Percentiles rank a stretch among this genome's conserved stretches.
Conservation (phyloP, 35 echinoderm and acorn worm genomes). For the Apostichopus parvimensis region DNA sequence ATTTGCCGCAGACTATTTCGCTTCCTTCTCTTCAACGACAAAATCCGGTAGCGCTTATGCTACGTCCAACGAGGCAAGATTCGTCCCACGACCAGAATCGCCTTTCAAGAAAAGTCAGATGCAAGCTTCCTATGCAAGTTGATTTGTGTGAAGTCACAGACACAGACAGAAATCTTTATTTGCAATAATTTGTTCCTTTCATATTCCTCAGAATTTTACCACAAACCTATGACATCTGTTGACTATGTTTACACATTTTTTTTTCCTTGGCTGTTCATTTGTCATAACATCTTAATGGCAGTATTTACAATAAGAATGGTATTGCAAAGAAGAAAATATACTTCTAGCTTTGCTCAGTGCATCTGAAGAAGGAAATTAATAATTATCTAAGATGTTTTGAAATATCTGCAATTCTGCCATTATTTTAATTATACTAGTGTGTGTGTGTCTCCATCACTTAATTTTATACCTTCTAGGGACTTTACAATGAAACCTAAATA, state of each 20-base stretch:
- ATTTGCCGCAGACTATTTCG: slow-evolving; percentile 96
- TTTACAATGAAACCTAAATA: no score
- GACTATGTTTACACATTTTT: background rate
- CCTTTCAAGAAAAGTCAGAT: slow-evolving; percentile 76
- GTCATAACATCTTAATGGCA: no score
- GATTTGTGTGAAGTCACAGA: background rate
- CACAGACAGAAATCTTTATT: background rate
- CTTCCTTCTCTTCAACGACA: slow-evolving; percentile 87
- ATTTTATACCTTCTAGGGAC: no score
- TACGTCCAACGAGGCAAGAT: slow-evolving; percentile 84
- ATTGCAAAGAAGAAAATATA: no score
- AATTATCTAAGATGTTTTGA: no score
- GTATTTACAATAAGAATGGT: no score
- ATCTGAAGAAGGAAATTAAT: no score
- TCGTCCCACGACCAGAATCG: slow-evolving; percentile 73
- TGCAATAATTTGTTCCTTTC: slow-evolving; percentile 13
- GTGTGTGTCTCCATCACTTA: no score
- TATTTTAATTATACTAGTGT: no score
- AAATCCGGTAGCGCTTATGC: slow-evolving; percentile 91
- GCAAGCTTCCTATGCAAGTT: slow-evolving; percentile 50
- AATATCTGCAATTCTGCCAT: no score
- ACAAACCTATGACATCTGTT: background rate
- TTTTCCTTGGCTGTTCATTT: background rate
- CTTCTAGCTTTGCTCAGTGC: no score
- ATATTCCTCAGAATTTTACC: background rate